Evolutionary conservation across 1,140 invertebrate genomes (phyloP), one percentile per base, ranked within the genome.

Genomic region (Trichonephila inaurata): DNA sequence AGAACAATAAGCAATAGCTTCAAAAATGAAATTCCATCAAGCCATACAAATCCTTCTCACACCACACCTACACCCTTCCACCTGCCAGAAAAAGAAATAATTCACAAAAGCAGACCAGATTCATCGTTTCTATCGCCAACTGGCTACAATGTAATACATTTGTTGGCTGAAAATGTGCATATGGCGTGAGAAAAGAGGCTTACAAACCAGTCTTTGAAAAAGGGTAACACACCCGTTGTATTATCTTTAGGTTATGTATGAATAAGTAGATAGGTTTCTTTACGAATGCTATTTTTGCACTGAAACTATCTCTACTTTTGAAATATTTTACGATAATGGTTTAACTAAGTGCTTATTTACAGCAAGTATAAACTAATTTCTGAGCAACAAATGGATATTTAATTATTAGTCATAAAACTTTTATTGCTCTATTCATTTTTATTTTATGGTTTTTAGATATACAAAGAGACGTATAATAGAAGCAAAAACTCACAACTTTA

Each of bases 111-210:
- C 12, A 44, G 18, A 51, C 33, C 4, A 0, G 28, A 21, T 51
- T 51, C 77, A 44, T 21, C 28, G 40, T 82, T 16, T 28, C 0
- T 51, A 33, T 82, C 77, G 16, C 28, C 5, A 16, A 44, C 7
- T 51, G 7, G 33, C 4, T 10, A 28, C 16, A 44, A 24, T 24
- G n/a, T 7, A 28, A 51, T 82, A 18, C 16, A 6, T 7, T 51
- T 18, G 28, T 51, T n/a, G 21, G 7, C 40, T 82, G 77, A 82
- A 82, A 82, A 82, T 82, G 77, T 8, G 44, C 77, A 82, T 2
- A 82, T 82, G 77, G 28, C 77, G 77, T 82, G 77, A 8, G 19
- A 40, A 82, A 16, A 82, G n/a, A 82, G 18, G 33, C 21, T 82
- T 82, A 19, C 51, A 69, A 82, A 51, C 1, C 77, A 82, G 77